A percentile compares a stretch with the other conserved stretches of the same genome.
These are phyloP conservation scores for Python bivittatus DNA, from an alignment of 2,113 vertebrate genomes.

Conservation along the genomic window DNA sequence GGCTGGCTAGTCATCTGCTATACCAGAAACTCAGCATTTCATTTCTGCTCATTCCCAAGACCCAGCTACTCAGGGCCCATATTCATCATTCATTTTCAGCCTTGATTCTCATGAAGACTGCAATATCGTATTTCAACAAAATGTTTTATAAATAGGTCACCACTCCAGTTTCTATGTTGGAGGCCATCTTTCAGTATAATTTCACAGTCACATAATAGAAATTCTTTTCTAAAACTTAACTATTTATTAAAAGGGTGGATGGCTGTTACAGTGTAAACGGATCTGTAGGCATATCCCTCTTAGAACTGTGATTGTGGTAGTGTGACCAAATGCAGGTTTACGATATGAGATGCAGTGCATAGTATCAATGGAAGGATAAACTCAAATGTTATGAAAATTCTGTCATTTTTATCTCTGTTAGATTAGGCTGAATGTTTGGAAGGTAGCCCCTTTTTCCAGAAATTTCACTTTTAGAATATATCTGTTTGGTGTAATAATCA, in stretches of 20 bases:
- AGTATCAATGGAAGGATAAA: background rate
- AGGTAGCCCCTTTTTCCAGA: background rate
- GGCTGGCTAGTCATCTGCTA: conserved; percentile 67
- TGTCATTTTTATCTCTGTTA: background rate
- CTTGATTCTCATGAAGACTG: conserved; percentile 61
- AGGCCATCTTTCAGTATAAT: conserved; percentile 45
- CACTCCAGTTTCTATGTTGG: conserved; percentile 55
- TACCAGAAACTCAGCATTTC: conserved; percentile 61
- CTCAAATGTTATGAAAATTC: background rate
- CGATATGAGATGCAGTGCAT: background rate
- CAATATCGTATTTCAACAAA: conserved; percentile 58
- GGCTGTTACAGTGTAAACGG: conserved; percentile 38
- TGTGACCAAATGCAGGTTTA: background rate
- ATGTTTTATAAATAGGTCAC: conserved; percentile 60
- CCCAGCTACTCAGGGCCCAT: conserved; percentile 54
- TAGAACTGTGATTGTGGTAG: background rate
- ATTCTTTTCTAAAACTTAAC: conserved; percentile 28
- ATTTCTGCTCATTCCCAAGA: conserved; percentile 65
- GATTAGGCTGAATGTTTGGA: background rate
- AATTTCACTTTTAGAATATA: background rate
- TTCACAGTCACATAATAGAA: background rate
- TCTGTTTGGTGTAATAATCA: conserved; percentile 2
- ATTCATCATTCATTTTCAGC: conserved; percentile 63
- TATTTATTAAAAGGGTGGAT: conserved; percentile 40
- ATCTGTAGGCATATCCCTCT: conserved; percentile 43